These are phyloP conservation scores for Nannobrachium achirus DNA, from an alignment of 2,113 vertebrate genomes.

Conservation along the genomic window DNA sequence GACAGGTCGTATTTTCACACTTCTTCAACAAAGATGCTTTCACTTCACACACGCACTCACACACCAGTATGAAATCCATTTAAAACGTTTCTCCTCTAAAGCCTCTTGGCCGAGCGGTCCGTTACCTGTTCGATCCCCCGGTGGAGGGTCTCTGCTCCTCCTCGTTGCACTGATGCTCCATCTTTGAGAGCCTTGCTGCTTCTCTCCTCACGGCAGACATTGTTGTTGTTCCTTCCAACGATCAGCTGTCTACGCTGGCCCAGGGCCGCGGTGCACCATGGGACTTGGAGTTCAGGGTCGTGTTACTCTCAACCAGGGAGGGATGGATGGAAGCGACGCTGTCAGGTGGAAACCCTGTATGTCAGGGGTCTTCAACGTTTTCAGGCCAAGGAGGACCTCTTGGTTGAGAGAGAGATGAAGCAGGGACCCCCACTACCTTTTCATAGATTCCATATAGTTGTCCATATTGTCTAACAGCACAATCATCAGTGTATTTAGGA, in stretches of 20 bases:
- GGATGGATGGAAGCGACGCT: too few relatives aligned
- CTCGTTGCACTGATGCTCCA: conserved; percentile 68
- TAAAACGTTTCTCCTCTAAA: neutral
- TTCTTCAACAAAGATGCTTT: conserved; percentile 56
- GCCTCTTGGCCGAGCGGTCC: neutral
- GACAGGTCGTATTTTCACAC: too few relatives aligned
- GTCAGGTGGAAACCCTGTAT: too few relatives aligned
- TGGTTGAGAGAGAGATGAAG: too few relatives aligned
- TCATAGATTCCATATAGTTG: too few relatives aligned
- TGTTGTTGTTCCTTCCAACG: conserved; percentile 65
- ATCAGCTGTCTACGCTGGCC: conserved; percentile 58
- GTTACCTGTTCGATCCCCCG: conserved; percentile 72
- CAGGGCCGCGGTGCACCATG: conserved; percentile 45
- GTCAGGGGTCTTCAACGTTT: too few relatives aligned
- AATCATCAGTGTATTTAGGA: too few relatives aligned
- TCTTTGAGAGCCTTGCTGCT: conserved; percentile 65
- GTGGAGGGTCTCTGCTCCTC: conserved; percentile 68
- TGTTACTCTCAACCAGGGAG: fast-evolving
- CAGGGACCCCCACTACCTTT: too few relatives aligned
- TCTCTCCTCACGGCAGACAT: conserved; percentile 69
- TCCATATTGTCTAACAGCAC: too few relatives aligned
- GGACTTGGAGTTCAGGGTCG: conserved; percentile 55
- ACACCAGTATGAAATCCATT: neutral
- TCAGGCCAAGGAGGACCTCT: too few relatives aligned
- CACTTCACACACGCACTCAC: too few relatives aligned